Conservation (phyloP, 2,113 vertebrate species). For the Microtus richardsoni region DNA sequence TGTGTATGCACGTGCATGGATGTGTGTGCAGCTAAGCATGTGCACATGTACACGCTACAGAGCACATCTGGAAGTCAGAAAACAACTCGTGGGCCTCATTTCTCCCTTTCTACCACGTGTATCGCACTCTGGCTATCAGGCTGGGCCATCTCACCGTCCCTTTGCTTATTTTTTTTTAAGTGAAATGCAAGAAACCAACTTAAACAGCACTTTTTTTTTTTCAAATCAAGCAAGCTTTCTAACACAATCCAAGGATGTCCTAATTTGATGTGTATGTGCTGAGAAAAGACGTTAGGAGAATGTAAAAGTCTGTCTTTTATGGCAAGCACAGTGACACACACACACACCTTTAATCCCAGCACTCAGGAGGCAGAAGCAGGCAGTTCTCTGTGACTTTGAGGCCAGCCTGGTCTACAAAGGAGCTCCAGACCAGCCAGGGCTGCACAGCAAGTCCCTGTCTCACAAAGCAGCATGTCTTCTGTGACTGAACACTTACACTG, state of each 20-base stretch:
- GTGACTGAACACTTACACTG: background rate
- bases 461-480: background rate
- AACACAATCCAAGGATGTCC: background rate
- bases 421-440: background rate
- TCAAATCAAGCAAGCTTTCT: background rate
- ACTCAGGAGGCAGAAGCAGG: background rate
- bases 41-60: background rate
- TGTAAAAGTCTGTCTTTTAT: background rate
- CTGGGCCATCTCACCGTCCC: background rate
- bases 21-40: background rate
- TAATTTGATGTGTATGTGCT: background rate
- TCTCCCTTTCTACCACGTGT: background rate
- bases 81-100: background rate
- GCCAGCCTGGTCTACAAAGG: background rate
- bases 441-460: background rate
- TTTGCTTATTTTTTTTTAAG: background rate
- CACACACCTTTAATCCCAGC: background rate
- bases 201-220: background rate
- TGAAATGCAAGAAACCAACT: background rate
- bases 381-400: background rate
- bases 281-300: background rate
- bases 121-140: fast-evolving
- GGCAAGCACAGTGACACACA: too few relatives aligned
- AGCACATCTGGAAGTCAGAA: background rate
- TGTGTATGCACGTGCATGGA: background rate